Conservation (phyloP, 1,140 invertebrate genomes). For the Drosophila gunungcola region DNA sequence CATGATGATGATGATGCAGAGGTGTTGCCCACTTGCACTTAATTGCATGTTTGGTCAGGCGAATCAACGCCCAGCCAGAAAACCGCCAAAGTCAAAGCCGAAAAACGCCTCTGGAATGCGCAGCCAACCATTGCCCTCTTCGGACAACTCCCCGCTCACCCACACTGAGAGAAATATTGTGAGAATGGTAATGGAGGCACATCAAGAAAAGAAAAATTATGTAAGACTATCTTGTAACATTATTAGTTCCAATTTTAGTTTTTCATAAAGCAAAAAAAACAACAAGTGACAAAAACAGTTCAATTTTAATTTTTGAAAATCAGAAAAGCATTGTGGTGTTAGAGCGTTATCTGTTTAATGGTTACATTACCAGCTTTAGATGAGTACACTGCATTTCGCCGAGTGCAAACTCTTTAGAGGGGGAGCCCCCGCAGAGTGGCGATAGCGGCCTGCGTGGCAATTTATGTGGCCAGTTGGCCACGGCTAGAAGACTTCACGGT, state of each 20-base stretch:
- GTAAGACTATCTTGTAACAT: no score
- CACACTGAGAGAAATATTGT: slow-evolving; percentile 1
- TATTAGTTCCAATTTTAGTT: no score
- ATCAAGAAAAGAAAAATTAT: no score
- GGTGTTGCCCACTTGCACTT: slow-evolving; percentile 76
- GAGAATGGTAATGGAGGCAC: no score
- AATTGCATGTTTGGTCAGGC: slow-evolving; percentile 73
- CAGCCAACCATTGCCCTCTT: slow-evolving; percentile 29
- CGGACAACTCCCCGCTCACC: background rate
- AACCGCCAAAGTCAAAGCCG: slow-evolving; percentile 52
- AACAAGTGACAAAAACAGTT: no score
- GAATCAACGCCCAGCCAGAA: slow-evolving; percentile 66
- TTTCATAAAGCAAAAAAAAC: no score
- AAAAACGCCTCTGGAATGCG: slow-evolving; percentile 60
- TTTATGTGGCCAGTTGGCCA: slow-evolving; percentile 74
- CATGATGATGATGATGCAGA: slow-evolving; percentile 10
- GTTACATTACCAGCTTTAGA: no score
- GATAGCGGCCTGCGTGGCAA: slow-evolving; percentile 58
- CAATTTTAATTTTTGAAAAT: no score
- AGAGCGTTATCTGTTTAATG: no score
- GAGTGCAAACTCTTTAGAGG: slow-evolving; percentile 6
- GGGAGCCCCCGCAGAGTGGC: slow-evolving; percentile 45
- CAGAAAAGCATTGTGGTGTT: no score
- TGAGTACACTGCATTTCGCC: background rate
- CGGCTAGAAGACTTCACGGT: slow-evolving; percentile 19